These are phyloP conservation scores for Tenthredo mesomela DNA, from an alignment of 2,888 invertebrate species.

Conservation along the genomic window DNA sequence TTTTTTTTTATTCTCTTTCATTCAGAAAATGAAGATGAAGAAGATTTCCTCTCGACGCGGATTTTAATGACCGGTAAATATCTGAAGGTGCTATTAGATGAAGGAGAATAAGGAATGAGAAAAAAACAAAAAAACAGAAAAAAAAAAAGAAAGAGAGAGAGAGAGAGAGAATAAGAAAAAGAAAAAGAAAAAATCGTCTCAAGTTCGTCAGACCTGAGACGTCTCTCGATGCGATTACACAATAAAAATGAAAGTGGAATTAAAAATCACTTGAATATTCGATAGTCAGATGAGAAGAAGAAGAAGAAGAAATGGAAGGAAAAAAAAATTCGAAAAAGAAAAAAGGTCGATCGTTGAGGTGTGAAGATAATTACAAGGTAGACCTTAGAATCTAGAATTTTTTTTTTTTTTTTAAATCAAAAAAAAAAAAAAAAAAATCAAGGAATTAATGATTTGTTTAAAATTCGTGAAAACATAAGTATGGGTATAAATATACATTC, in stretches of 20 bases:
- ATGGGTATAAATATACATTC: neutral
- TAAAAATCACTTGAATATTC: neutral
- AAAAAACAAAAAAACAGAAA: too few species aligned
- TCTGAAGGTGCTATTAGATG: neutral
- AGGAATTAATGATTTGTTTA: neutral
- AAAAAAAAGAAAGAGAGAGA: neutral
- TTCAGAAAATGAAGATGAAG: neutral
- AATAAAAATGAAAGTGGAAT: neutral
- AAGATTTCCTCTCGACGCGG: neutral
- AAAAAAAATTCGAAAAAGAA: neutral
- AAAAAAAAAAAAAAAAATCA: neutral
- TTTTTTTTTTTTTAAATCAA: too few species aligned
- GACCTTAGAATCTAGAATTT: neutral
- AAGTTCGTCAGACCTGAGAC: neutral
- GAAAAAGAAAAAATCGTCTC: neutral
- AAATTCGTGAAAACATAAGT: neutral
- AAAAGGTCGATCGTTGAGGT: neutral
- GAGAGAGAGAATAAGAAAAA: neutral
- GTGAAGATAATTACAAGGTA: neutral
- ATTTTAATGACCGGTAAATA: neutral
- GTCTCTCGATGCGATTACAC: neutral
- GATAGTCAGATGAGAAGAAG: too few species aligned
- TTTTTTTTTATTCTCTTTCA: neutral
- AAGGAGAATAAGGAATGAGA: neutral
- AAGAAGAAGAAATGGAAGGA: neutral